Evolutionary conservation across 2,113 vertebrate genomes (phyloP), one percentile per base, ranked within the genome.

Genomic region (Nothocercus julius): DNA sequence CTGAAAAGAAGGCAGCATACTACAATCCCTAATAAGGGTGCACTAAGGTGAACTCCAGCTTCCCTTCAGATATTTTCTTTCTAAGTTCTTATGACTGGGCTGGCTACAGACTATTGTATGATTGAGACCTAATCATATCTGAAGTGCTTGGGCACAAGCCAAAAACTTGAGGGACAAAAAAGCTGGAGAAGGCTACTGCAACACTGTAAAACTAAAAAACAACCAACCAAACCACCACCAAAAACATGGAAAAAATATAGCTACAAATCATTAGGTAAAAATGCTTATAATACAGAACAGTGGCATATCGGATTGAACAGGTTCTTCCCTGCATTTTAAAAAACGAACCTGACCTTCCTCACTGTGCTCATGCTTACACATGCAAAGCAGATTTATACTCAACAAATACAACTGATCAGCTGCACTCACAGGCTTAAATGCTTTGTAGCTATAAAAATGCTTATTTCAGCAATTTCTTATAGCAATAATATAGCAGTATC

Each of bases 371-470:
- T 56, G 44, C 22, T 86, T 79, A 64, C 38, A 64, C 28, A 56
- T 40, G 22, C 30, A 34, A 81, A 81, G 49, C 1, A 47, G 21
- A 54, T 70, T 92, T 42, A 42, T 18, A 61, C 11, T 28, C 49
- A 28, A n/a, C 32, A 81, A 49, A 92, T 7, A 85, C 20, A n/a
- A 30, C 81, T 0, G 13, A 82, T 18, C 3, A 8, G 15, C 58
- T 84, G 5, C 51, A 72, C 21, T 56, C 68, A 36, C 36, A 78
- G 32, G 89, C 13, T 51, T 73, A 63, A 85, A 49, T 64, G 49
- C 47, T 9, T 34, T 27, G 87, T 66, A 22, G 16, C 16, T 82
- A 45, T 69, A 92, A 96, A 27, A 61, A 94, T 59, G 11, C 16
- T 85, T 18, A 66, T 85, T 51, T 77, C n/a, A 80, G n/a, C 14